A percentile compares a stretch with the other conserved stretches of the same genome.
phyloP scores from a whole-genome alignment of 2,113 vertebrate species.

The Hippocampus abdominalis region DNA sequence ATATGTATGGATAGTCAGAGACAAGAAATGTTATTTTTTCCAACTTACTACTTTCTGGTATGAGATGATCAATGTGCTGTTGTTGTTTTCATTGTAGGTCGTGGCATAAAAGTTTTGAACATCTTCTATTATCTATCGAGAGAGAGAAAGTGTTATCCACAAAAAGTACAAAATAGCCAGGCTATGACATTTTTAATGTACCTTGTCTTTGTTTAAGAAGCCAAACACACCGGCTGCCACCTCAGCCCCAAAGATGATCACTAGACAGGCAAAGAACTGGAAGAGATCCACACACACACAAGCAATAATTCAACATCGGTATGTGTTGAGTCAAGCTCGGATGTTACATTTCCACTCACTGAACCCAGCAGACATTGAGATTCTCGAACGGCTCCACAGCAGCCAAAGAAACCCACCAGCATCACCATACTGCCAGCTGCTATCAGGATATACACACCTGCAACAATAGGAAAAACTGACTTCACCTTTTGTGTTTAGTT shows the following conservation, averaged over 20 bases:
- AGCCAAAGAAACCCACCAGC: slow-evolving; percentile 92
- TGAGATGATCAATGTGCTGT: slow-evolving; percentile 52
- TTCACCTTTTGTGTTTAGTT: background rate
- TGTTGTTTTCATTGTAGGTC: slow-evolving; percentile 72
- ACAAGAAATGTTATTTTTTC: background rate
- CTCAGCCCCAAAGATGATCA: slow-evolving; percentile 96
- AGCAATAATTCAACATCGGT: background rate
- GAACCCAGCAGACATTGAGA: slow-evolving; percentile 92
- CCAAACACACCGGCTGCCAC: slow-evolving; percentile 93
- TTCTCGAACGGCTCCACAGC: slow-evolving; percentile 91
- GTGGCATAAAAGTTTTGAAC: slow-evolving; percentile 82
- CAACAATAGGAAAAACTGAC: background rate
- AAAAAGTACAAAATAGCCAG: background rate
- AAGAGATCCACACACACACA: background rate
- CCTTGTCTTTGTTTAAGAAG: slow-evolving; percentile 89
- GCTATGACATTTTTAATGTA: slow-evolving; percentile 39
- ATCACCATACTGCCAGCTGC: slow-evolving; percentile 89
- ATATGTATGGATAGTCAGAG: background rate
- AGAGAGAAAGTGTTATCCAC: background rate
- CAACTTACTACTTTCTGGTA: slow-evolving; percentile 62
- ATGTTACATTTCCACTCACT: slow-evolving; percentile 73
- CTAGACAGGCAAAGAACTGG: slow-evolving; percentile 91
- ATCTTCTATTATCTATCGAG: slow-evolving; percentile 81
- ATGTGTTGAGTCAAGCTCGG: background rate
- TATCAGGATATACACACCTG: slow-evolving; percentile 91